Evolutionary conservation across 2,113 vertebrate genomes (phyloP).

Genomic region (Malurus alboscapulatus): DNA sequence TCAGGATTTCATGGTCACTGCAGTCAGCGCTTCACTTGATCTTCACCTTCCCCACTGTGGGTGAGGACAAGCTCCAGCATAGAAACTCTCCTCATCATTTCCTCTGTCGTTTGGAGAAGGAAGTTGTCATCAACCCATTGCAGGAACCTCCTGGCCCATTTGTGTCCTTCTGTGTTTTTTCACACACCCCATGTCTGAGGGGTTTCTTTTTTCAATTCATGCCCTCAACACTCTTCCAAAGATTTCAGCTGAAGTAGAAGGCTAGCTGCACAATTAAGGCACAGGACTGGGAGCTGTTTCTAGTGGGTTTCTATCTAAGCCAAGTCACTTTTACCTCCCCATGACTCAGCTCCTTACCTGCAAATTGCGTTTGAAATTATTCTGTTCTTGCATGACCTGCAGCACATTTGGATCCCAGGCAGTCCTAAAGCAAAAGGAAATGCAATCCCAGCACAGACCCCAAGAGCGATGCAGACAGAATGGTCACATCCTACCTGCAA

Average conservation of each 20-base stretch:
- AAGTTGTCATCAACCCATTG: neutral
- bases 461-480: neutral
- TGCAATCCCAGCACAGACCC: neutral
- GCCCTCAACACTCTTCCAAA: neutral
- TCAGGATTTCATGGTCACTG: neutral
- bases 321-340: neutral
- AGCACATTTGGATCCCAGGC: neutral
- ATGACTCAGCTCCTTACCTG: neutral
- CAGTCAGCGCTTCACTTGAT: neutral
- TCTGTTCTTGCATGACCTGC: neutral
- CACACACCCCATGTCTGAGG: neutral
- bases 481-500: neutral
- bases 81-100: neutral
- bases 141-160: neutral
- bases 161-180: neutral
- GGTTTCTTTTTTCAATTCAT: neutral
- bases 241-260: neutral
- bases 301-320: neutral
- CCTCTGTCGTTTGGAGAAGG: neutral
- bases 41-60: neutral
- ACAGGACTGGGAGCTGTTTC: neutral
- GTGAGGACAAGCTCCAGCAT: neutral
- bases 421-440: neutral
- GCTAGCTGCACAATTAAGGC: neutral
- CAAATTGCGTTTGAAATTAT: neutral